phyloP scores from a whole-genome alignment of 1,140 invertebrate genomes.

The Diplogasteroides magnus region DNA sequence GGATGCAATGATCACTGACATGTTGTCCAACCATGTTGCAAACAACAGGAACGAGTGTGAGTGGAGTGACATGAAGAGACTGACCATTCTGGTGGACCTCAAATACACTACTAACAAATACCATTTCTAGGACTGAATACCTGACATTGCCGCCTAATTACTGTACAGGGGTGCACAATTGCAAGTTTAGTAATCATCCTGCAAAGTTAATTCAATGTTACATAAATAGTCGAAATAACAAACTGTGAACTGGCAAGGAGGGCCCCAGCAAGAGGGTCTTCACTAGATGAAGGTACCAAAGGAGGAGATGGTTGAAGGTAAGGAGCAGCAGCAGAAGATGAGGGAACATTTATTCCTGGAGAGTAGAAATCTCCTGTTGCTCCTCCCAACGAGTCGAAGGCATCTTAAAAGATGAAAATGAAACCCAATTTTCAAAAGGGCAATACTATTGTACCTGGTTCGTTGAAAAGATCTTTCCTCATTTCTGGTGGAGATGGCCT shows the following conservation, averaged over 20 bases:
- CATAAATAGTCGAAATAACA: background rate
- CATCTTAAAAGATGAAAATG: no score
- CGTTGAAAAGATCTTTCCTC: background rate
- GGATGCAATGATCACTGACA: constrained; percentile 6
- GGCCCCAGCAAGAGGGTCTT: background rate
- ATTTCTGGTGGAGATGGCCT: background rate
- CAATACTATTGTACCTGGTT: no score
- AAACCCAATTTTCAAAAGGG: no score
- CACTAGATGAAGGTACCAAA: background rate
- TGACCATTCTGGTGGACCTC: constrained; percentile 31
- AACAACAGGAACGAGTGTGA: constrained; percentile 32
- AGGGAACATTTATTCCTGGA: no score
- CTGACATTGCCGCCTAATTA: constrained; percentile 30
- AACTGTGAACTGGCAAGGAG: background rate
- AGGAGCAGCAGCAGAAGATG: background rate
- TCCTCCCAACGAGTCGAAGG: no score
- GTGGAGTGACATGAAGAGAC: constrained; percentile 31
- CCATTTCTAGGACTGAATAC: background rate
- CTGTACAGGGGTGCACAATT: constrained; percentile 31
- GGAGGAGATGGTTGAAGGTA: background rate
- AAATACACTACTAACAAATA: background rate
- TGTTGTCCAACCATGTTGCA: constrained; percentile 28
- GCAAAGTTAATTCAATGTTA: constrained; percentile 7
- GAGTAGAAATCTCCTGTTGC: no score
- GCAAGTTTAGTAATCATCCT: constrained; percentile 24